Base-by-base conservation (phyloP, 2,113 vertebrate genomes). In the Alectura lathami region DNA sequence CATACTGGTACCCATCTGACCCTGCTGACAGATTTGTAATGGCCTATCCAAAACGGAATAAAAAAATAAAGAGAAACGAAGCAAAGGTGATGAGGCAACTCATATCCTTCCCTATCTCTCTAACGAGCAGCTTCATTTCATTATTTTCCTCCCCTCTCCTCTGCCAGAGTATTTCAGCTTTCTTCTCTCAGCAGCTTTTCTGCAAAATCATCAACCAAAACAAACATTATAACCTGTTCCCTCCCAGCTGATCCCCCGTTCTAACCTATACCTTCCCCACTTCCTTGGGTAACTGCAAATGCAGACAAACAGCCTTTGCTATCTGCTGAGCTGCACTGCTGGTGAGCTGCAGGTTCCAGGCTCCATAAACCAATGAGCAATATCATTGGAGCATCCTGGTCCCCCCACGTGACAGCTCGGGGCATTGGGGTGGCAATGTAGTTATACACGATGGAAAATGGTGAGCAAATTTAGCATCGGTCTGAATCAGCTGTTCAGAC, bases 1-100 rank as follows among this genome's bases (percentile, higher is more conserved):
- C 3, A 0, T 12, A 8, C 51, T 34, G 54, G 2, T 9, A 17
- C 6, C 73, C 51, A 0, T 43, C 14, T 3, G n/a, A 16, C 29
- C 3, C 4, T 1, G 8, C 27, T 6, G 14, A 16, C 1, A 4
- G 4, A 8, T 9, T 42, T 21, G 56, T 4, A 5, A 5, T 1
- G 14, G 29, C 47, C 59, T 27, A 23, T 4, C 91, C 77, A 64
- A 70, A 48, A 8, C 1, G 6, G 63, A 76, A 22, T 6, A 27
- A 32, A 29, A 24, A 32, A 29, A 11, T 0, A 17, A 22, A 42
- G 36, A 86, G 45, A 57, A 60, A 60, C 47, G 62, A 56, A 72
- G 42, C 26, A 63, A 68, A 94, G 48, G 26, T 20, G 42, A 32
- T 60, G 42, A 36, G 4, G 7, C 17, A 75, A n/a, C 23, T 60